A percentile compares a stretch with the other conserved stretches of the same genome.
Evolutionary conservation across 2,113 vertebrate species (phyloP).

Genomic region (Phaethon lepturus): DNA sequence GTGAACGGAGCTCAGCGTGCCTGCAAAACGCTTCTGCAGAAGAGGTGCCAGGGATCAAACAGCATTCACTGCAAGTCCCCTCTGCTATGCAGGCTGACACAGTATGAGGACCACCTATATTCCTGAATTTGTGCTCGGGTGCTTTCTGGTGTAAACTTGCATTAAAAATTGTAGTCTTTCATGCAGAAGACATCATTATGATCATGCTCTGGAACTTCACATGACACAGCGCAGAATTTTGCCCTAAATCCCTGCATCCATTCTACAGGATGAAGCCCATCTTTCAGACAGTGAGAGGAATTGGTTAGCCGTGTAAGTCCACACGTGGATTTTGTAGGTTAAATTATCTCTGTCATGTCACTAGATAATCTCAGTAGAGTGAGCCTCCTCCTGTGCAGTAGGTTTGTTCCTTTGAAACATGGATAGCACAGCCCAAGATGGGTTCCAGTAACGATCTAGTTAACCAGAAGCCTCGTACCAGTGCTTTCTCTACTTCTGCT

Average conservation of each 20-base stretch:
- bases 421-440: not conserved
- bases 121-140: not conserved
- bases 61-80: not conserved
- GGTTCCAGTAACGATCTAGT: not conserved
- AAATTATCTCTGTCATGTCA: not conserved
- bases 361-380: not conserved
- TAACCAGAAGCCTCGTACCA: not conserved
- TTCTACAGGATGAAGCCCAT: not conserved
- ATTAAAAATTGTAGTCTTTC: not conserved
- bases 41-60: not conserved
- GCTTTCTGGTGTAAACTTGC: not conserved
- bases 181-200: not conserved
- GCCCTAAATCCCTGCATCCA: not conserved
- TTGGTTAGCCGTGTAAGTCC: not conserved
- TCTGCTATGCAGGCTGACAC: not conserved
- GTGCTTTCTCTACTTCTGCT: not conserved
- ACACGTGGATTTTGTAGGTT: not conserved
- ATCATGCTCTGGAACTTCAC: not conserved
- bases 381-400: not conserved
- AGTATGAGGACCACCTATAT: not conserved
- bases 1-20: not conserved
- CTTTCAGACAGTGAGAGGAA: not conserved
- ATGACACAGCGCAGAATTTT: not conserved
- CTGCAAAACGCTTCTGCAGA: not conserved
- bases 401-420: not conserved